Base-by-base conservation (phyloP, 2,113 vertebrate species). In the Oncorhynchus tshawytscha region DNA sequence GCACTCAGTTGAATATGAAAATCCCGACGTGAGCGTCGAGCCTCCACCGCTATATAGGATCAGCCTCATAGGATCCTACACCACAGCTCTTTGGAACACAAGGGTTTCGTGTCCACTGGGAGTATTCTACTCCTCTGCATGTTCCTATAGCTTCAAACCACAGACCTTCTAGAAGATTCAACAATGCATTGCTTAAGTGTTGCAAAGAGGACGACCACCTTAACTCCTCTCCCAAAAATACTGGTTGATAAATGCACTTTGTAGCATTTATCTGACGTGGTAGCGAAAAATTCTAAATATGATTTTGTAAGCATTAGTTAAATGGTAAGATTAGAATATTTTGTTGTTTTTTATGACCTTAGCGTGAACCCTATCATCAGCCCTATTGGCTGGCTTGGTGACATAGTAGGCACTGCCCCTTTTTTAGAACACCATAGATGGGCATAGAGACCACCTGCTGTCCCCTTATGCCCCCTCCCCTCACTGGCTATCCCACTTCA, bases 151-250 rank as follows among this genome's bases (percentile, higher is more conserved):
- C 84, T 85, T 90, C 78, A 88, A 89, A 88, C 83, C 84, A 89
- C 88, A 81, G 84, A 85, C 80, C 78, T 45, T 45, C 39, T 88
- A 91, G 86, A 85, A 67, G 4, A 74, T 86, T 84, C 80, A 89
- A 89, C 90, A 91, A 93, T 93, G 92, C 92, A 93, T 92, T 86
- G 84, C 88, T 89, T 90, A 90, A 87, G 77, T 2, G 12, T 15
- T 49, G 39, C 77, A 84, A 84, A 80, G 72, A 84, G 80, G 81
- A n/a, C 11, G 27, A 9, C 59, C 78, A 84, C 84, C 74, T 73
- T 81, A 45, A 45, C 39, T 39, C 39, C 2, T 39, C 7, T 39
- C 39, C 34, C 7, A 39, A 39, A 8, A 39, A 86, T 89, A 75
- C 85, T 72, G 78, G 85, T 91, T 83, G 88, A 83, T 25, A 82